Conservation (phyloP, 2,888 invertebrate genomes). For the Cryptosula pallasiana region DNA sequence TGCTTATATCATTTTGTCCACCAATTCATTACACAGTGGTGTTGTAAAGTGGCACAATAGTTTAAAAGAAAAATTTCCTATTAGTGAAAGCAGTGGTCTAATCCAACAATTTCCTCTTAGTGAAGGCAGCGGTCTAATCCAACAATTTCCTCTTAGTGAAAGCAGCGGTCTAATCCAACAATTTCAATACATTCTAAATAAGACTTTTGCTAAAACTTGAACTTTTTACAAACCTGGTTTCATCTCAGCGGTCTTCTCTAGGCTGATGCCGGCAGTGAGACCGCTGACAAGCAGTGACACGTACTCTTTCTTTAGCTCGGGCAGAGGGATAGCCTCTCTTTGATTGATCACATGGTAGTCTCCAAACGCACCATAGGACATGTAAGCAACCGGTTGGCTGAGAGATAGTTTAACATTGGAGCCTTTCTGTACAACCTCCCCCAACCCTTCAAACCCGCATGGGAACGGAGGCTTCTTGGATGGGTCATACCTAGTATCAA, state of each 20-base stretch:
- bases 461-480: constrained; percentile 38
- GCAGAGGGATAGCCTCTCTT: constrained; percentile 36
- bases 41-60: too few relatives aligned
- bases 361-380: constrained; percentile 40
- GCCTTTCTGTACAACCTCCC: constrained; percentile 36
- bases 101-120: too few relatives aligned
- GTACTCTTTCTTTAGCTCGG: constrained; percentile 37
- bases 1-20: too few relatives aligned
- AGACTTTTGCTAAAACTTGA: too few relatives aligned
- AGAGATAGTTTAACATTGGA: constrained; percentile 32
- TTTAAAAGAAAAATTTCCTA: too few relatives aligned
- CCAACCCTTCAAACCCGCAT: constrained; percentile 41
- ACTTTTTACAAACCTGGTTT: constrained; percentile 22
- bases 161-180: too few relatives aligned
- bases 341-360: constrained; percentile 43
- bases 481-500: constrained; percentile 36
- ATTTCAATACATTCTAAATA: too few relatives aligned
- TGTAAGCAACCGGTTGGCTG: constrained; percentile 45
- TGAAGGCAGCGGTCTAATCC: too few relatives aligned
- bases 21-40: too few relatives aligned
- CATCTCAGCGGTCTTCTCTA: constrained; percentile 41
- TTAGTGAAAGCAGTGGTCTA: too few relatives aligned
- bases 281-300: constrained; percentile 47
- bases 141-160: too few relatives aligned
- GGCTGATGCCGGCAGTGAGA: constrained; percentile 45